A percentile compares a stretch with the other conserved stretches of the same genome.
Evolutionary conservation across 1,140 invertebrate genomes (phyloP).

Genomic region (Drosophila ercepeae): DNA sequence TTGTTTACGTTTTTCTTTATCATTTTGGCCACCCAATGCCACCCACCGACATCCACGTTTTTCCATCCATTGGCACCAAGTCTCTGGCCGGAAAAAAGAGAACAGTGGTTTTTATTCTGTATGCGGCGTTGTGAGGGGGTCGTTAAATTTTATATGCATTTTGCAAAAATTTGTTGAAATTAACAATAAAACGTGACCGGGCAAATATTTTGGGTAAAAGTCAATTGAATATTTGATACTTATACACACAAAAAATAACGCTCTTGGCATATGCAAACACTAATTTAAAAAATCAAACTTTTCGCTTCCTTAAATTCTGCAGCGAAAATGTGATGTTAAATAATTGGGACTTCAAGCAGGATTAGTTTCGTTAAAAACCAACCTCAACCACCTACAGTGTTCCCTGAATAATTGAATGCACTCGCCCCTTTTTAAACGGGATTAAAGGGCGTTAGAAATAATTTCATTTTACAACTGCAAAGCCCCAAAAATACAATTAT

Average conservation of each 20-base stretch:
- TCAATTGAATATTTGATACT: constrained; percentile 58
- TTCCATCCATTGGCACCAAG: not conserved
- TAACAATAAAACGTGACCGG: constrained; percentile 80
- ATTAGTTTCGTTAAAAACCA: not conserved
- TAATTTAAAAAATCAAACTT: not conserved
- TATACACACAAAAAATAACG: not conserved
- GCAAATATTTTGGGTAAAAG: constrained; percentile 66
- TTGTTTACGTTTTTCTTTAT: constrained; percentile 2
- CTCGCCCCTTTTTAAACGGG: not conserved
- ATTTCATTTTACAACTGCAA: constrained; percentile 35
- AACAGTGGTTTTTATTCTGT: constrained; percentile 36
- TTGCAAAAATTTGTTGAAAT: constrained; percentile 75
- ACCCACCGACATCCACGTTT: constrained; percentile 3
- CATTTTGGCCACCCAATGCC: constrained; percentile 2
- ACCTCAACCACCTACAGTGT: not conserved
- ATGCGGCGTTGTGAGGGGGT: constrained; percentile 35
- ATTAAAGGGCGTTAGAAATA: constrained; percentile 16
- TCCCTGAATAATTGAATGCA: not conserved
- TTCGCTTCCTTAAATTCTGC: constrained; percentile 5
- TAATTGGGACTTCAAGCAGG: not conserved
- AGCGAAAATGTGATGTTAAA: constrained; percentile 1
- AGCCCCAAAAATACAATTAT: constrained; percentile 19
- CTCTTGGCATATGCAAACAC: constrained; percentile 9
- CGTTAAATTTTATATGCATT: constrained; percentile 78
- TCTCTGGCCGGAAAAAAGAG: constrained; percentile 11